Conservation (phyloP, 2,888 invertebrate species). For the Ectemnius cavifrons region DNA sequence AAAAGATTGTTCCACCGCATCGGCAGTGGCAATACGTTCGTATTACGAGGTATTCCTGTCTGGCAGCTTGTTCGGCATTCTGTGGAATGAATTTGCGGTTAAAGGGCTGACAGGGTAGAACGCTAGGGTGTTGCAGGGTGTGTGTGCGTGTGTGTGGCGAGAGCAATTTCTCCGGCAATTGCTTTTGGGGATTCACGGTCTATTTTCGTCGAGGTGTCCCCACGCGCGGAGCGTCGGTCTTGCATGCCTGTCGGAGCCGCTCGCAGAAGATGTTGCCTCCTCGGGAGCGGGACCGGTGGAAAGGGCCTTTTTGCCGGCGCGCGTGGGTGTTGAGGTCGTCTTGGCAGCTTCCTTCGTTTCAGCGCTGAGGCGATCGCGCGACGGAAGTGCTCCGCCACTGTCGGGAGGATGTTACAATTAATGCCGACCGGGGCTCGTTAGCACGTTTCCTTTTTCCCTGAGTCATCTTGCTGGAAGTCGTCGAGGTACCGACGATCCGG, state of each 20-base stretch:
- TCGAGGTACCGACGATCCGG: constrained; percentile 29
- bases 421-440: constrained; percentile 75
- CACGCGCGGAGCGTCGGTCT: not conserved
- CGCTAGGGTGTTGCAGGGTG: too few species aligned
- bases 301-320: constrained; percentile 59
- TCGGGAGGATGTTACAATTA: constrained; percentile 77
- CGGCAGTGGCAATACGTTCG: too few species aligned
- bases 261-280: not conserved
- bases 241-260: not conserved
- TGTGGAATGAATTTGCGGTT: too few species aligned
- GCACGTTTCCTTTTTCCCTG: constrained; percentile 75
- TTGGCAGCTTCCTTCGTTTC: constrained; percentile 73
- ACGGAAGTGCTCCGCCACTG: constrained; percentile 63
- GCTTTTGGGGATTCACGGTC: constrained; percentile 8
- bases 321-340: constrained; percentile 74
- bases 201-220: not conserved
- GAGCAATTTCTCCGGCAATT: not conserved
- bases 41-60: too few species aligned
- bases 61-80: too few species aligned
- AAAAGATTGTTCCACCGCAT: too few species aligned
- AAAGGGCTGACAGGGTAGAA: too few species aligned
- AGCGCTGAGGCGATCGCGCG: constrained; percentile 63
- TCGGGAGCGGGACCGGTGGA: constrained; percentile 21
- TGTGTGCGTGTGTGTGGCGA: not conserved
- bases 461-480: constrained; percentile 64